These are phyloP conservation scores for Harpalus rubripes DNA, from an alignment of 2,888 invertebrate genomes.

Conservation along the genomic window DNA sequence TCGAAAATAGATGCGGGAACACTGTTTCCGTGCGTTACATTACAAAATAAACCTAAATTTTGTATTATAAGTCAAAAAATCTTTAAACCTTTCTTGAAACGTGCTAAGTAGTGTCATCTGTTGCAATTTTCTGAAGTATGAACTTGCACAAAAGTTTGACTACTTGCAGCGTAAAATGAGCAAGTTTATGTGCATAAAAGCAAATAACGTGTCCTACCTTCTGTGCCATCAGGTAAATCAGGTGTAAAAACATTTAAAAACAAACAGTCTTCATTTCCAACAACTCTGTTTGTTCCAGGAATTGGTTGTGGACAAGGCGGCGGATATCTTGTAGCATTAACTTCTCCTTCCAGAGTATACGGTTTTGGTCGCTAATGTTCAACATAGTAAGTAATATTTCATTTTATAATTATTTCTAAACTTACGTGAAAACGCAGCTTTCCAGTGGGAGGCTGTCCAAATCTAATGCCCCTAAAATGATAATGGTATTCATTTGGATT, in stretches of 20 bases:
- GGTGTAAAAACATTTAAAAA: slow-evolving; percentile 89
- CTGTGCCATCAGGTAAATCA: slow-evolving; percentile 82
- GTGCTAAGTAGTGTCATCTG: no score
- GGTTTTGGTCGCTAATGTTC: slow-evolving; percentile 74
- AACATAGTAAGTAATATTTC: neutral
- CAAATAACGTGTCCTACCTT: slow-evolving; percentile 74
- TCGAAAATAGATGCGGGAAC: no score
- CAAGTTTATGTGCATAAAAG: no score
- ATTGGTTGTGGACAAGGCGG: slow-evolving; percentile 82
- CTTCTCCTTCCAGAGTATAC: slow-evolving; percentile 78
- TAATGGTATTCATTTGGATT: slow-evolving; percentile 83
- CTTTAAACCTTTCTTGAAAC: neutral
- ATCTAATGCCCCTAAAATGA: slow-evolving; percentile 87
- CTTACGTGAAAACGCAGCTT: slow-evolving; percentile 80
- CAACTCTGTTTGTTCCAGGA: slow-evolving; percentile 74
- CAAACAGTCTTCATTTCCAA: slow-evolving; percentile 85
- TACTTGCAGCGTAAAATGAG: no score
- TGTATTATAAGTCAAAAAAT: no score
- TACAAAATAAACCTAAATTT: no score
- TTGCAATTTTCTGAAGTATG: no score
- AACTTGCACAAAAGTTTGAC: no score
- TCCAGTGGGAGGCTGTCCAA: slow-evolving; percentile 81
- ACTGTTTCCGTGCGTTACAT: no score
- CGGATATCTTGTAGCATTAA: slow-evolving; percentile 81
- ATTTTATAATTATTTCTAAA: neutral